Evolutionary conservation across 1,140 invertebrate species (phyloP).

Genomic region (Trissolcus basalis): DNA sequence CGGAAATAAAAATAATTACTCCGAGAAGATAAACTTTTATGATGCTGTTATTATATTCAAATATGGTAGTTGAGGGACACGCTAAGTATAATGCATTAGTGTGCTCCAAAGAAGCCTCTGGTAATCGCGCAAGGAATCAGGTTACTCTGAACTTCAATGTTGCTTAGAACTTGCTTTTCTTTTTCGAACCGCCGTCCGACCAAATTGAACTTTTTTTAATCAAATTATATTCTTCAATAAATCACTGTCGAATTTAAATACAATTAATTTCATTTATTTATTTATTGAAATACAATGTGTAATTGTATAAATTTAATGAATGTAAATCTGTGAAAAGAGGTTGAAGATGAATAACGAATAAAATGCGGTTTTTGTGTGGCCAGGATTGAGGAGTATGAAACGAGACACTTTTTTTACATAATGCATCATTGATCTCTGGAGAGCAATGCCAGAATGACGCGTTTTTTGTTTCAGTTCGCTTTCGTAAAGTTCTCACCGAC

Average conservation of each 20-base stretch:
- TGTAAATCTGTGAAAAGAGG: too few species aligned
- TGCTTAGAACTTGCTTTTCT: not conserved
- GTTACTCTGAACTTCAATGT: not conserved
- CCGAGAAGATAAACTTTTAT: slow-evolving; percentile 38
- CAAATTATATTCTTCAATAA: too few species aligned
- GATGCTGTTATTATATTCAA: slow-evolving; percentile 56
- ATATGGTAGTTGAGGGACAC: slow-evolving; percentile 63
- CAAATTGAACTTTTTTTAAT: not conserved
- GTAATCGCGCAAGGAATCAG: not conserved
- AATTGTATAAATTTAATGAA: not conserved
- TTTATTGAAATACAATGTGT: too few species aligned
- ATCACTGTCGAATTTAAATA: too few species aligned
- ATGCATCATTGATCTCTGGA: not conserved
- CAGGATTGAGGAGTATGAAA: too few species aligned
- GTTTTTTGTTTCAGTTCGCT: not conserved
- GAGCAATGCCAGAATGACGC: not conserved
- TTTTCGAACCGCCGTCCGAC: not conserved
- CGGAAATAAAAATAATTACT: slow-evolving; percentile 43
- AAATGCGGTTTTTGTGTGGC: too few species aligned
- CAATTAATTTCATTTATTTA: too few species aligned
- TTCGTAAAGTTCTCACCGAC: slow-evolving; percentile 36
- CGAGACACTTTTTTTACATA: too few species aligned
- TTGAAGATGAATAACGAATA: too few species aligned
- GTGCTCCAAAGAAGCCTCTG: slow-evolving; percentile 3
- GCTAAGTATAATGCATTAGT: slow-evolving; percentile 36